These are phyloP conservation scores for Zaprionus lachaisei DNA, from an alignment of 1,140 invertebrate genomes.

Conservation along the genomic window DNA sequence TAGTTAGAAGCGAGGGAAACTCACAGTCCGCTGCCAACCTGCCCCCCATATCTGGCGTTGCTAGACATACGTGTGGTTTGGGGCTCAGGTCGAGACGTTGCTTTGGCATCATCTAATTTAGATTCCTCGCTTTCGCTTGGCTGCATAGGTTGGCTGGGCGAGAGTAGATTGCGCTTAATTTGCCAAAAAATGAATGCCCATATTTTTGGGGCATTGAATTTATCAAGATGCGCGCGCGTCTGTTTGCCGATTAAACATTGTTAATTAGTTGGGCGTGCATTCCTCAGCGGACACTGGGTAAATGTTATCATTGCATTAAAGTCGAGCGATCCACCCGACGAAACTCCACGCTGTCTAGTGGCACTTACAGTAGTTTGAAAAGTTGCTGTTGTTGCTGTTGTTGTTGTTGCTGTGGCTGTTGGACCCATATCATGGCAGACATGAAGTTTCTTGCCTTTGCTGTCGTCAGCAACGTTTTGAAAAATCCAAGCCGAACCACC, in stretches of 20 bases:
- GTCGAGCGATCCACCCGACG: background rate
- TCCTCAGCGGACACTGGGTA: background rate
- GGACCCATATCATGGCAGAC: slow-evolving; percentile 35
- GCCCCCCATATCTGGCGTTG: background rate
- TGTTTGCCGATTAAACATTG: slow-evolving; percentile 73
- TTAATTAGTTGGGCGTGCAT: slow-evolving; percentile 68
- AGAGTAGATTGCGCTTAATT: slow-evolving; percentile 64
- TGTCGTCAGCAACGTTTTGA: slow-evolving; percentile 61
- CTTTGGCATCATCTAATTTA: slow-evolving; percentile 73
- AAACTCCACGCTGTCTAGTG: slow-evolving; percentile 18
- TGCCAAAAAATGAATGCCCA: slow-evolving; percentile 67
- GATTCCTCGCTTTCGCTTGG: slow-evolving; percentile 56
- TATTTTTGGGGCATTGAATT: slow-evolving; percentile 45
- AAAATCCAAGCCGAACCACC: slow-evolving; percentile 9
- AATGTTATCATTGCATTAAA: slow-evolving; percentile 56
- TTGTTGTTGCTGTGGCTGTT: background rate
- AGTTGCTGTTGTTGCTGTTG: slow-evolving; percentile 15
- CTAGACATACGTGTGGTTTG: slow-evolving; percentile 62
- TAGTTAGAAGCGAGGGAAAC: slow-evolving; percentile 8
- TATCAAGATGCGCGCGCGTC: slow-evolving; percentile 60
- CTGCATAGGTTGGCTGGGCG: slow-evolving; percentile 17
- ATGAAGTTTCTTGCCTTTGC: slow-evolving; percentile 38
- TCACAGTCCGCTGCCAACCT: slow-evolving; percentile 39
- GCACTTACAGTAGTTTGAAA: slow-evolving; percentile 35
- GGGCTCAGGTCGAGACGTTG: slow-evolving; percentile 14